These are phyloP conservation scores for Peucedramus taeniatus DNA, from an alignment of 2,113 vertebrate species.

Conservation along the genomic window DNA sequence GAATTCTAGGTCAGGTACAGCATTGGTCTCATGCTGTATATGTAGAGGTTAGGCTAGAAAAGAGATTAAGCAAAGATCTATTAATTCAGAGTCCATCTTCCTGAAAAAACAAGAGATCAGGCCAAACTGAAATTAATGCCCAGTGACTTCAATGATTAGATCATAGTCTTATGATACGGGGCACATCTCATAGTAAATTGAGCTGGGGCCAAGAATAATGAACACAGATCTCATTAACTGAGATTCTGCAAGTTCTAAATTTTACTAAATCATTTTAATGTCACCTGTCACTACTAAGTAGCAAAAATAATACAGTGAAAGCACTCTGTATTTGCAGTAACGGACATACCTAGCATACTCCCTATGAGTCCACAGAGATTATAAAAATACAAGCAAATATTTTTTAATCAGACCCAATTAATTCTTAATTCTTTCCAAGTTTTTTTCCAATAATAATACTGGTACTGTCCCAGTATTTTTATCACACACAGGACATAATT, in stretches of 20 bases:
- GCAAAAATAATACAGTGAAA: constrained; percentile 50
- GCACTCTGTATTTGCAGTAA: constrained; percentile 1
- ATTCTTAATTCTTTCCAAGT: background rate
- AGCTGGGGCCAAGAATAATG: constrained; percentile 6
- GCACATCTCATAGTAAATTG: background rate
- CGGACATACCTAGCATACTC: constrained; percentile 13
- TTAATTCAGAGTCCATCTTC: background rate
- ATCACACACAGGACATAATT: background rate
- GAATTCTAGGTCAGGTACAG: background rate
- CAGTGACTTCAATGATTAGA: constrained; percentile 19
- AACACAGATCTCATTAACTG: constrained; percentile 35
- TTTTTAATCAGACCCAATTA: background rate
- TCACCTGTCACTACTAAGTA: constrained; percentile 17
- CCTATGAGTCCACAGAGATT: background rate
- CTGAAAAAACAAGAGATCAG: background rate
- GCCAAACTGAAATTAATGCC: background rate
- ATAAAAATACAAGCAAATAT: constrained; percentile 40
- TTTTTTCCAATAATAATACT: background rate
- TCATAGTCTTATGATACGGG: background rate
- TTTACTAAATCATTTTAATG: constrained; percentile 46
- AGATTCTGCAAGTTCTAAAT: constrained; percentile 31
- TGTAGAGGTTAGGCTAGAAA: background rate
- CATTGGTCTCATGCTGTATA: background rate
- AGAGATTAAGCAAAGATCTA: background rate
- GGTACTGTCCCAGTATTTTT: background rate